Evolutionary conservation across 2,797 vertebrate genomes (phyloP).

Genomic region (Carapus acus): DNA sequence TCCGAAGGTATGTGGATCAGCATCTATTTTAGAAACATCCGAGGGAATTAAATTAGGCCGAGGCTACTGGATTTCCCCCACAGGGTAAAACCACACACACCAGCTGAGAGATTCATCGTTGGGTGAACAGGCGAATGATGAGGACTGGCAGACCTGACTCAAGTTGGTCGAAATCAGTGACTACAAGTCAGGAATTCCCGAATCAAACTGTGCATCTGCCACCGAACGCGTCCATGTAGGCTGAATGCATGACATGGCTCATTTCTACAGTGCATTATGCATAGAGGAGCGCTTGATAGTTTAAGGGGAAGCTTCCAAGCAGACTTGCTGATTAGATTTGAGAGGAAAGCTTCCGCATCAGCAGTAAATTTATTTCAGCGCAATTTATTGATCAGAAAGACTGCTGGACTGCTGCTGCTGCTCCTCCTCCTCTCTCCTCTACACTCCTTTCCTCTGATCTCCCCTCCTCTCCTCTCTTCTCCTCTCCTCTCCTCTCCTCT

Average conservation of each 20-base stretch:
- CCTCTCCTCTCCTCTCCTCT: not conserved
- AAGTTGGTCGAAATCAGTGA: conserved; percentile 2
- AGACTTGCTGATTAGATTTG: conserved; percentile 24
- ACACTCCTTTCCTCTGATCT: not conserved
- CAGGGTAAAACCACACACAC: conserved; percentile 41
- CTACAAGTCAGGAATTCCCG: not conserved
- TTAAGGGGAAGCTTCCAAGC: conserved; percentile 3
- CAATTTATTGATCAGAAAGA: conserved; percentile 46
- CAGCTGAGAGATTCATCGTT: conserved; percentile 16
- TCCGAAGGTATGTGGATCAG: conserved; percentile 63
- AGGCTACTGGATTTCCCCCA: conserved; percentile 53
- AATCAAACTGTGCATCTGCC: no score
- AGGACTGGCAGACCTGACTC: conserved; percentile 12
- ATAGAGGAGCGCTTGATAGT: no score
- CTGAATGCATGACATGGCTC: not conserved
- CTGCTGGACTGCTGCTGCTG: conserved; percentile 12
- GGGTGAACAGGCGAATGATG: conserved; percentile 14
- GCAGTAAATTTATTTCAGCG: conserved; percentile 42
- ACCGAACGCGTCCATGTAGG: no score
- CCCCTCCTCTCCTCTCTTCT: not conserved
- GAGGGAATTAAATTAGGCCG: conserved; percentile 65
- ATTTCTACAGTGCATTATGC: not conserved
- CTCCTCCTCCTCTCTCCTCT: not conserved
- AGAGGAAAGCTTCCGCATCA: conserved; percentile 17
- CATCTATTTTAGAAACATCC: conserved; percentile 61